Base-by-base conservation (phyloP, 53 echinoderm and acorn worm genomes). In the Henricia sp. region DNA sequence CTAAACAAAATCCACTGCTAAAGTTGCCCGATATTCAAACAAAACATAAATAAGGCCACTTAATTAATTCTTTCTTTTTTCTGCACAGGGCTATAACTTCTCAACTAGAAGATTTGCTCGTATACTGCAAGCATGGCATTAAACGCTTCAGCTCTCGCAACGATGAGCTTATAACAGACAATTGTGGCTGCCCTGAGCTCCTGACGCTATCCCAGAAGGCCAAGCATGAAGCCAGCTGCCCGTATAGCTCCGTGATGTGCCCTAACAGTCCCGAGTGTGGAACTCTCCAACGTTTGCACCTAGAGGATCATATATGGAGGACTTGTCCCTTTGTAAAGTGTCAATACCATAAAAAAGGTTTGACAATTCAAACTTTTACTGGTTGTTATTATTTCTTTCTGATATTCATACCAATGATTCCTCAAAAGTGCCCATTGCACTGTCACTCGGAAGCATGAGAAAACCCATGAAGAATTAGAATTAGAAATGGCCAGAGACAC, bases 121-220 rank as follows among this genome's bases (percentile, higher is more conserved):
- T 97, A 10, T 97, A 92, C 86, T 97, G 97, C 84, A 90, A 83
- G 27, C 74, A 90, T 77, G 97, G 97, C 32, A 94, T 97, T 71
- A 92, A 90, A 71, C 84, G 97, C 14, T 85, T 93, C 36, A 83
- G 90, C 78, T 97, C 97, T 4, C 83, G 86, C 32, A 91, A 93
- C 26, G 94, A 92, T 57, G 86, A 90, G 20, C 70, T 97, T 17
- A 75, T 75, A 41, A 82, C 90, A 36, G 92, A 97, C 69, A 86
- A 82, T 38, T 80, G 80, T 29, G 97, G 97, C 20, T 97, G 97
- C 71, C 97, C 97, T 1, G 94, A 94, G 82, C 80, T 88, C 26
- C 34, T 97, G 12, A 58, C 50, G 1, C 62, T 97, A 3, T 73
- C 74, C 11, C 38, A 89, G 19, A 84, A 74, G 39, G 44, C 50